These are phyloP conservation scores for Drosophila varians DNA, from an alignment of 1,140 invertebrate genomes.

Conservation along the genomic window DNA sequence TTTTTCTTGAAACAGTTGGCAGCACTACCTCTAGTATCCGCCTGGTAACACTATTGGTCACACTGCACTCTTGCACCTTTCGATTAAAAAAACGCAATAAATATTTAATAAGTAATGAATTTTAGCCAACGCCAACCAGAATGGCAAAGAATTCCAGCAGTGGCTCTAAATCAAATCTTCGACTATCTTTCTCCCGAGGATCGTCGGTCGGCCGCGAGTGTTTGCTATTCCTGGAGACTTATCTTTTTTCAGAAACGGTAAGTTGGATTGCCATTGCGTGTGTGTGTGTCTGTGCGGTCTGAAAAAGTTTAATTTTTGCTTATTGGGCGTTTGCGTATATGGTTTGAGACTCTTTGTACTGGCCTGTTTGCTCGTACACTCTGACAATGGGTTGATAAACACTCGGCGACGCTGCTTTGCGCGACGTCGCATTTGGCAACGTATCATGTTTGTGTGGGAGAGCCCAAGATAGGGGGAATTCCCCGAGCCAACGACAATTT, in stretches of 20 bases:
- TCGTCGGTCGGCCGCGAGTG: constrained; percentile 64
- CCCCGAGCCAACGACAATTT: constrained; percentile 15
- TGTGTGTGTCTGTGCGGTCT: constrained; percentile 8
- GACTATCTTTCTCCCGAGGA: constrained; percentile 64
- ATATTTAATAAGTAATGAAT: constrained; percentile 65
- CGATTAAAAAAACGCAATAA: constrained; percentile 47
- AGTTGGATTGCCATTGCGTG: constrained; percentile 31
- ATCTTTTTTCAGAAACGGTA: constrained; percentile 80
- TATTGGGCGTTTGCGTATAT: constrained; percentile 3
- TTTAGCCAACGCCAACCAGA: constrained; percentile 63
- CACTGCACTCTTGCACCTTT: constrained; percentile 43
- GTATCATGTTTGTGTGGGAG: constrained; percentile 16
- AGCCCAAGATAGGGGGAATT: constrained; percentile 29
- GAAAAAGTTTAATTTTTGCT: constrained; percentile 25
- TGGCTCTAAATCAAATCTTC: constrained; percentile 77
- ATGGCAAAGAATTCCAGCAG: constrained; percentile 74
- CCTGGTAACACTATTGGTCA: not conserved
- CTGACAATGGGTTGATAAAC: constrained; percentile 6
- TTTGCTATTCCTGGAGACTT: constrained; percentile 75
- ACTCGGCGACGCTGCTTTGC: not conserved
- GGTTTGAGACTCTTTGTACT: not conserved
- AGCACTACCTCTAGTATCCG: too few species aligned
- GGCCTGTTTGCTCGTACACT: constrained; percentile 4
- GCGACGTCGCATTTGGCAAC: constrained; percentile 26
- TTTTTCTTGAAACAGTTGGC: too few species aligned